Evolutionary conservation across 2,797 vertebrate species (phyloP), one percentile per base, ranked within the genome.

Genomic region (Cryptoblepharus egeriae): DNA sequence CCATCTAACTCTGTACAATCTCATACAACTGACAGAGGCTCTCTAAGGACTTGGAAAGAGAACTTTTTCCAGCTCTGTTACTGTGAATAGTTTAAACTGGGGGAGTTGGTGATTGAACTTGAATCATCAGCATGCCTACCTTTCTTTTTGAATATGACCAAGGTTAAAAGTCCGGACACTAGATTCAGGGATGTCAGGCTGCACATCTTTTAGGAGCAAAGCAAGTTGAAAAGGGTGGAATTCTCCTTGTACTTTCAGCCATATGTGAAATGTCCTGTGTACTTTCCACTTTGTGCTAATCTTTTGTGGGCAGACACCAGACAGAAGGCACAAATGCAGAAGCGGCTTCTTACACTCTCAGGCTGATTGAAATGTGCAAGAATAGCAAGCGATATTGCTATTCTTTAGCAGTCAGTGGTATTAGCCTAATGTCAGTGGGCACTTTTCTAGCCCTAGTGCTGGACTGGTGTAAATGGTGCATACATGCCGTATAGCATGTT

Each of bases 321-420:
- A 57, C 64, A 65, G 75, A 39, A 32, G 39, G 12, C 64, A 3
- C 52, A 1, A 72, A 71, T 63, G 57, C 78, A 71, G 32, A 16
- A 49, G 9, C 45, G 20, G 7, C 69, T 80, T 52, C 69, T 64
- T 63, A 42, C 58, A 24, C 30, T 80, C 11, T 64, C 42, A 37
- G 22, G 70, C 42, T 75, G 37, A 37, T n/a, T 55, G 65, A 63
- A 77, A 77, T 49, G 30, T 77, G 57, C 42, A 70, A 68, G 70
- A 82, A 61, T 77, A 49, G 24, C 37, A 82, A 24, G 61, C n/a
- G n/a, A n/a, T n/a, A n/a, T n/a, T n/a, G n/a, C n/a, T n/a, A n/a
- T n/a, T n/a, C n/a, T n/a, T n/a, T n/a, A n/a, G n/a, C n/a, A n/a
- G n/a, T n/a, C n/a, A n/a, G n/a, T n/a, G n/a, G n/a, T n/a, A n/a